These are phyloP conservation scores for Crotalus tigris DNA, from an alignment of 2,113 vertebrate species.

Conservation along the genomic window DNA sequence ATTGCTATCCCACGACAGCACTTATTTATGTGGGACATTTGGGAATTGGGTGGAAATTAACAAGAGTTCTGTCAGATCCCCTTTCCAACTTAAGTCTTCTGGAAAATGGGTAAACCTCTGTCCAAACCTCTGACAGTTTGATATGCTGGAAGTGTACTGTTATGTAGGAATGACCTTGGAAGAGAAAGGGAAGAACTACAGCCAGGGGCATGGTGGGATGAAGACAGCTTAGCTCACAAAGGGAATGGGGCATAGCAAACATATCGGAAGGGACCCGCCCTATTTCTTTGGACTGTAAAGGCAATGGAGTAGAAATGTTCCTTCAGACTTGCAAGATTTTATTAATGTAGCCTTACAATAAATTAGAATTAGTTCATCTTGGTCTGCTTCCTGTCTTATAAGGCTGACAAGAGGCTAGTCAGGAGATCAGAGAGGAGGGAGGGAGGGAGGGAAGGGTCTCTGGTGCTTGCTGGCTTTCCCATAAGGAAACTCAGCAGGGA, in stretches of 20 bases:
- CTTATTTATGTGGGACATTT: neutral
- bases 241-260: neutral
- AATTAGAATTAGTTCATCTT: neutral
- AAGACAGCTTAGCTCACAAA: neutral
- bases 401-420: neutral
- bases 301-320: neutral
- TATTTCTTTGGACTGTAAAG: neutral
- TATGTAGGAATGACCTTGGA: neutral
- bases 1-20: neutral
- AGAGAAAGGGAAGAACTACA: neutral
- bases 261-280: neutral
- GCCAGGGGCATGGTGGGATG: neutral
- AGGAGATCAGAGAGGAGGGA: neutral
- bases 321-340: neutral
- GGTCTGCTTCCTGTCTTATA: neutral
- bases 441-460: neutral
- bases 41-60: neutral
- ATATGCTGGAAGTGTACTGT: neutral
- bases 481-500: neutral
- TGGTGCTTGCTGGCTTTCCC: neutral
- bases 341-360: neutral
- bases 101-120: neutral
- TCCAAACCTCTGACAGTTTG: neutral
- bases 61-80: neutral
- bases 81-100: neutral